A percentile compares a stretch with the other conserved stretches of the same genome.
Evolutionary conservation across 1,140 invertebrate genomes (phyloP).

Genomic region (Megalopta genalis): DNA sequence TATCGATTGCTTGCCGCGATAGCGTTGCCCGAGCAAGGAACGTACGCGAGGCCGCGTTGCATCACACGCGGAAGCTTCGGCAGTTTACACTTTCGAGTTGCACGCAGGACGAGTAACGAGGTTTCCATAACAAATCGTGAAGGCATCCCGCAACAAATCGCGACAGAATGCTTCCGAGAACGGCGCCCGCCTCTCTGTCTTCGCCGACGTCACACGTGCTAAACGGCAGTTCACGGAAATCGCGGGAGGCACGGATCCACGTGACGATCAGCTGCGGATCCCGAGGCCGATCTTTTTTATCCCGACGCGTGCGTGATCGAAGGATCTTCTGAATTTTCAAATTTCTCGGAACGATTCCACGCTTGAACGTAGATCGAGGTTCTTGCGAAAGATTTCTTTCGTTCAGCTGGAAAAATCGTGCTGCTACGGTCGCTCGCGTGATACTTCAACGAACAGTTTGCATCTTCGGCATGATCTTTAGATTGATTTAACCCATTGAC

Average conservation of each 20-base stretch:
- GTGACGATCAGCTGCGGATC: conserved; percentile 13
- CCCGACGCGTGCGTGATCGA: background rate
- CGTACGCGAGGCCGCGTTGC: background rate
- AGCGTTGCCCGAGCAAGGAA: background rate
- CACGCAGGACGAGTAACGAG: background rate
- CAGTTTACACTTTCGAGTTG: background rate
- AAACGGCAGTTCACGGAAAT: conserved; percentile 23
- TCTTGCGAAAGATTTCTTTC: background rate
- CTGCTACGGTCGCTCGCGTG: too few species aligned
- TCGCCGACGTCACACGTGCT: background rate
- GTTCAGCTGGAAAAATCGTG: too few species aligned
- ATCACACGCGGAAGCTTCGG: background rate
- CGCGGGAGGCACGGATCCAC: background rate
- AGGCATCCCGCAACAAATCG: background rate
- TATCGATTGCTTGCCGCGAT: background rate
- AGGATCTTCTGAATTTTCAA: background rate
- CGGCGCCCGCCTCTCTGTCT: background rate
- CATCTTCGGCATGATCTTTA: too few species aligned
- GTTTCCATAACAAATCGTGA: background rate
- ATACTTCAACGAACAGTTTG: too few species aligned
- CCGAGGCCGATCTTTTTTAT: conserved; percentile 15
- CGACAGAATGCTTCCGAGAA: conserved; percentile 17
- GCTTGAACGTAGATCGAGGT: background rate
- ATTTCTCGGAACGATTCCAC: conserved; percentile 6
- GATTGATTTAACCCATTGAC: too few species aligned